phyloP scores from a whole-genome alignment of 2,888 invertebrate species.

The Eudemis profundana region DNA sequence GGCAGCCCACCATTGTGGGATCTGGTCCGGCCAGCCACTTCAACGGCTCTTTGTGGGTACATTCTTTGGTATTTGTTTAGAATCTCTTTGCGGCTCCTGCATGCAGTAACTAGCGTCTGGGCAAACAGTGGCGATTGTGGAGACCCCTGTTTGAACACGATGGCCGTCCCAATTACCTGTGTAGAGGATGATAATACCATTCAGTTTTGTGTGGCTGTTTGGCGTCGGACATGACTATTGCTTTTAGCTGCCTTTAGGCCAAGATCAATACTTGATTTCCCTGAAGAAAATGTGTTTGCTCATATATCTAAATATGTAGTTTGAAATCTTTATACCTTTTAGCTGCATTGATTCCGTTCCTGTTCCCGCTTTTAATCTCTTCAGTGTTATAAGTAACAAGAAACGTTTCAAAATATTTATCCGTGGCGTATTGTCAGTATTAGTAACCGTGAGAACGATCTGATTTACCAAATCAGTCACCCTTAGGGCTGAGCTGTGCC shows the following conservation, averaged over 20 bases:
- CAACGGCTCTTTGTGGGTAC: constrained; percentile 70
- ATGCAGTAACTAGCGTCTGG: constrained; percentile 76
- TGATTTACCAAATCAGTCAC: constrained; percentile 55
- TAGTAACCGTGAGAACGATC: constrained; percentile 65
- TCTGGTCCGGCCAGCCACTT: constrained; percentile 72
- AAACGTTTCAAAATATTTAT: constrained; percentile 18
- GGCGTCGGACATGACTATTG: constrained; percentile 8
- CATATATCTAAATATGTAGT: too few species aligned
- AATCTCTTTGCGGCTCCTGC: constrained; percentile 81
- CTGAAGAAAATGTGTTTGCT: not conserved
- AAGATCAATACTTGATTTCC: not conserved
- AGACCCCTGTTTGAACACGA: constrained; percentile 57
- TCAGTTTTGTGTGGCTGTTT: constrained; percentile 10
- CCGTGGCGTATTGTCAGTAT: constrained; percentile 28
- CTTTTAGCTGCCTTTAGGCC: constrained; percentile 8
- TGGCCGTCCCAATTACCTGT: constrained; percentile 42
- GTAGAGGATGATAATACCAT: constrained; percentile 18
- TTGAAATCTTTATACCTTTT: not conserved
- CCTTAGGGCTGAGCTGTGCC: constrained; percentile 65
- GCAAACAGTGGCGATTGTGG: constrained; percentile 77
- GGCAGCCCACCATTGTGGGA: constrained; percentile 68
- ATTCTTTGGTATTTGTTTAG: constrained; percentile 78
- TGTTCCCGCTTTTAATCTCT: not conserved
- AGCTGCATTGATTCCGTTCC: not conserved
- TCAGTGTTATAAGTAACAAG: not conserved